Evolutionary conservation across 2,888 invertebrate genomes (phyloP).

Genomic region (Phengaris alcon): DNA sequence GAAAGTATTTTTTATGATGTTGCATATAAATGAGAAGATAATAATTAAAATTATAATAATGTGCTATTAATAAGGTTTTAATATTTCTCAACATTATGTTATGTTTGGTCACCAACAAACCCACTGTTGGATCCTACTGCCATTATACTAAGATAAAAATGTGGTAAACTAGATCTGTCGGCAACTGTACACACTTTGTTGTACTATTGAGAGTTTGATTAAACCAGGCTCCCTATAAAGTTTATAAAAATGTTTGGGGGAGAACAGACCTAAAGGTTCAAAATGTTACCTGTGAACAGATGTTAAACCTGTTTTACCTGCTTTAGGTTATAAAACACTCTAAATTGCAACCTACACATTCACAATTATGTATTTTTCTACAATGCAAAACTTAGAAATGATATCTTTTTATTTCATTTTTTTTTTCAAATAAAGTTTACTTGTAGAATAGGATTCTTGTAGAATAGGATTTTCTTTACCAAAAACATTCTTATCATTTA

Average conservation of each 20-base stretch:
- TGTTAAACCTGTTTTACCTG: neutral
- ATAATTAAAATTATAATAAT: neutral
- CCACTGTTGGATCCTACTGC: too few relatives aligned
- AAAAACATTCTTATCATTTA: neutral
- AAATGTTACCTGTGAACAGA: neutral
- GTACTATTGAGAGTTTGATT: too few relatives aligned
- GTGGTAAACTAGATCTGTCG: too few relatives aligned
- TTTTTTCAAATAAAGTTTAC: neutral
- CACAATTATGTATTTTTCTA: too few relatives aligned
- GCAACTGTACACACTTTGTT: too few relatives aligned
- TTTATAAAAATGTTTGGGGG: too few relatives aligned
- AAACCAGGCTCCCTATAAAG: too few relatives aligned
- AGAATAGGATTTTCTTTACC: too few relatives aligned
- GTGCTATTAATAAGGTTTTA: neutral
- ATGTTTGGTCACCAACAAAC: too few relatives aligned
- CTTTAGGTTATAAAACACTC: neutral
- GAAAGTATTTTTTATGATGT: neutral
- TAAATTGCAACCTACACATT: neutral
- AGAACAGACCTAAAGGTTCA: neutral
- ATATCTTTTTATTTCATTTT: neutral
- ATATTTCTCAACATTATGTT: too few relatives aligned
- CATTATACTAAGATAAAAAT: too few relatives aligned
- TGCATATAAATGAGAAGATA: neutral
- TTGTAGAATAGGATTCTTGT: neutral
- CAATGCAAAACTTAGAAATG: too few relatives aligned